Conservation (phyloP, 2,113 vertebrate species). For the Oxyura jamaicensis region DNA sequence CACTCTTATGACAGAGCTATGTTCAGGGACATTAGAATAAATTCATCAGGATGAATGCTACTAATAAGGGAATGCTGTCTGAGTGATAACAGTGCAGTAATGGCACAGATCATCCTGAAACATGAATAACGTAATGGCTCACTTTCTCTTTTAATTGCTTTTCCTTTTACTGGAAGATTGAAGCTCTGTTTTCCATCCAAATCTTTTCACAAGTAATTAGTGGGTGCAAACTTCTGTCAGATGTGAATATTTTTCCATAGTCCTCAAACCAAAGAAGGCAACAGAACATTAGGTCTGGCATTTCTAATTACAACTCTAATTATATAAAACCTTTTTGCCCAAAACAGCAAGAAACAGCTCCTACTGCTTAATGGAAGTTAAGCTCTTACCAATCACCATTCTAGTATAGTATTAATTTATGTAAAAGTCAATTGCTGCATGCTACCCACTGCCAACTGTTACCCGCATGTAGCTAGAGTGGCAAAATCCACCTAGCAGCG, state of each 20-base stretch:
- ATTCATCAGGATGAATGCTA: neutral
- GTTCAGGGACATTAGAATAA: neutral
- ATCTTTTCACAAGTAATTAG: conserved; percentile 55
- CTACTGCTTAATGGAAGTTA: conserved; percentile 67
- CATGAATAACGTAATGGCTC: neutral
- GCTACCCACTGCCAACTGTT: conserved; percentile 44
- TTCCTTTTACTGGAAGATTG: conserved; percentile 41
- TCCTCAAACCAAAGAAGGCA: conserved; percentile 49
- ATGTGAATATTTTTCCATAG: conserved; percentile 47
- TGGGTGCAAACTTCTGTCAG: conserved; percentile 48
- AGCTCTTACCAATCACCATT: conserved; percentile 40
- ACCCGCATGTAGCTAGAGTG: conserved; percentile 30
- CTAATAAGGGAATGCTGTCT: neutral
- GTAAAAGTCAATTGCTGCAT: conserved; percentile 59
- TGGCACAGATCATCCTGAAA: neutral
- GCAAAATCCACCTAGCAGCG: neutral
- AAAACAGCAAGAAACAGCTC: conserved; percentile 62
- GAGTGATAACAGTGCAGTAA: neutral
- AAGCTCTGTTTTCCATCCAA: conserved; percentile 27
- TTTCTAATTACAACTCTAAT: conserved; percentile 75
- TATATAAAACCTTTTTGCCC: conserved; percentile 61
- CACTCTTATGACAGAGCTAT: neutral
- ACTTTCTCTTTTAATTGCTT: conserved; percentile 46
- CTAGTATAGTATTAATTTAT: conserved; percentile 43
- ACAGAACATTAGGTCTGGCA: conserved; percentile 67